A percentile compares a stretch with the other conserved stretches of the same genome.
Conservation (phyloP, 2,888 invertebrate genomes). For the Acholoe squamosa region DNA sequence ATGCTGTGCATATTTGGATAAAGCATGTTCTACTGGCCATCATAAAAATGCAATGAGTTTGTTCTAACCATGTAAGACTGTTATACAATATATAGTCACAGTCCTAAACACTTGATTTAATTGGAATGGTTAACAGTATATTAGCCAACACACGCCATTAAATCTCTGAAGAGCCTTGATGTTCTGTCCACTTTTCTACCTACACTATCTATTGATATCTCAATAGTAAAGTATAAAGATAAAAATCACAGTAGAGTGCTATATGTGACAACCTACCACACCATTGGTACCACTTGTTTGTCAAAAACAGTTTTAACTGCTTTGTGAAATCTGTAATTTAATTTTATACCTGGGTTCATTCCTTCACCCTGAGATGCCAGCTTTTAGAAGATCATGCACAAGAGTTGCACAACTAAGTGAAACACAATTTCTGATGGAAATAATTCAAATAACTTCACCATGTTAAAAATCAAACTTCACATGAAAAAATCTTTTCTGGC, state of each 20-base stretch:
- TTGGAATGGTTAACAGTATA: neutral
- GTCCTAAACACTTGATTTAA: neutral
- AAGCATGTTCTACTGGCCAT: too few relatives aligned
- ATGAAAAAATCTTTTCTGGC: neutral
- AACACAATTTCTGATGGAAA: neutral
- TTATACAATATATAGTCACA: neutral
- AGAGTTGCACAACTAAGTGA: neutral
- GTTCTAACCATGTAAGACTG: neutral
- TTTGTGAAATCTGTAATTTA: neutral
- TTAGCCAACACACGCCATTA: neutral
- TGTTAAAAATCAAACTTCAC: neutral
- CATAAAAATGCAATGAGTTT: too few relatives aligned
- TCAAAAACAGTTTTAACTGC: neutral
- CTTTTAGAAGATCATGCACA: neutral
- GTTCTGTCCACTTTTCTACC: neutral
- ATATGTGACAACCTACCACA: too few relatives aligned
- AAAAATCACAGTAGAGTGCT: too few relatives aligned
- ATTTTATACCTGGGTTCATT: neutral
- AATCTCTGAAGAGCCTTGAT: neutral
- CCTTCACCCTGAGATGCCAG: neutral
- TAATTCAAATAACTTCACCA: neutral
- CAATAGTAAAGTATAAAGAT: neutral
- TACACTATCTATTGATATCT: neutral
- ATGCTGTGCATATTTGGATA: too few relatives aligned
- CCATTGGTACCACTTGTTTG: neutral